A percentile compares a stretch with the other conserved stretches of the same genome.
Conservation (phyloP, 2,888 invertebrate genomes). For the Nephrocerus scutellatus region DNA sequence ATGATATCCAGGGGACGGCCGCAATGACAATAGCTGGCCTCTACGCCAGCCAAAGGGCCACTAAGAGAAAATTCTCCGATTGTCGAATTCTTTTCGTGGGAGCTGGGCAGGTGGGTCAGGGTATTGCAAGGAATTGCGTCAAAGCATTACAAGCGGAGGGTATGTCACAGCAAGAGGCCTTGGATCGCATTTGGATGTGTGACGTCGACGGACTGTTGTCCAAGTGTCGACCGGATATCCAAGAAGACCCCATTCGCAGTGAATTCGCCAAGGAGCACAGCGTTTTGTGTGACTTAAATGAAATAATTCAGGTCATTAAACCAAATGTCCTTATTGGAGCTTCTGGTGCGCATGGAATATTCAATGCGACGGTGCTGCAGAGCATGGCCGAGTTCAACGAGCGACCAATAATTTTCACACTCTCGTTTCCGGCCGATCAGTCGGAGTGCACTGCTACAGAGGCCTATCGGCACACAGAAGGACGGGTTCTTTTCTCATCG, state of each 20-base stretch:
- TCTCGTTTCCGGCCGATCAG: constrained; percentile 30
- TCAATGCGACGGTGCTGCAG: constrained; percentile 22
- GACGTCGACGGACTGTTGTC: constrained; percentile 23
- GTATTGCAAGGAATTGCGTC: constrained; percentile 19
- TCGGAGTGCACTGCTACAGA: constrained; percentile 29
- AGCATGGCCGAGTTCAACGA: constrained; percentile 22
- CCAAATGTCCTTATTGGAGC: constrained; percentile 27
- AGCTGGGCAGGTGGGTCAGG: constrained; percentile 27
- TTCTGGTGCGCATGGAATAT: constrained; percentile 24
- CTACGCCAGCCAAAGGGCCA: constrained; percentile 20
- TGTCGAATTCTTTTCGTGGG: constrained; percentile 26
- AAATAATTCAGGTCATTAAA: constrained; percentile 21
- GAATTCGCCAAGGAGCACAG: constrained; percentile 21
- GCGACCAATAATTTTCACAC: constrained; percentile 26
- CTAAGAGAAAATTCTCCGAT: constrained; percentile 21
- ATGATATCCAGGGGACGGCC: constrained; percentile 29
- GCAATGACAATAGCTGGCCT: constrained; percentile 28
- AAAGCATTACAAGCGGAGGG: constrained; percentile 23
- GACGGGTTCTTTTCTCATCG: no score
- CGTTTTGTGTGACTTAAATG: background rate
- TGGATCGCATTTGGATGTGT: constrained; percentile 22
- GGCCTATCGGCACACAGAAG: no score
- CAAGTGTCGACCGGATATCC: background rate
- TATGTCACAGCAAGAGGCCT: constrained; percentile 9
- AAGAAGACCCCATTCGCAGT: constrained; percentile 8